A percentile compares a stretch with the other conserved stretches of the same genome.
Conservation (phyloP, 2,113 vertebrate species). For the Coptodon bakossiorum region DNA sequence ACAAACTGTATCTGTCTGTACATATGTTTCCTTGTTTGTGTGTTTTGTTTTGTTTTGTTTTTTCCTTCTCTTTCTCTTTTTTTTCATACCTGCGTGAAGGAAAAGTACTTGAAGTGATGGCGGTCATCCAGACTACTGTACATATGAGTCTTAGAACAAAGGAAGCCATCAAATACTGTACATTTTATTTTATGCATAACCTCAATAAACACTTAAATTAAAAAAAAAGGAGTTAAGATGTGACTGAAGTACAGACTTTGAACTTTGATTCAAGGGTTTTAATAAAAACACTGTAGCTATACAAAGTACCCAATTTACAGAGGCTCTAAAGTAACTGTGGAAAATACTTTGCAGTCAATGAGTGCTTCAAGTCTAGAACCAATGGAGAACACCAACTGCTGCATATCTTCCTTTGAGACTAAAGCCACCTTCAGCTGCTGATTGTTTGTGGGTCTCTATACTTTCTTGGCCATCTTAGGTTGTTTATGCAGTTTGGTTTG, state of each 20-base stretch:
- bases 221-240: not conserved
- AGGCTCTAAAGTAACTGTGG: not conserved
- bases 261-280: not conserved
- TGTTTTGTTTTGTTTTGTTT: not conserved
- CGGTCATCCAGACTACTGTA: not conserved
- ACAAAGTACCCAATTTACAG: not conserved
- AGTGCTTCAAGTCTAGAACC: not conserved
- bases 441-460: not conserved
- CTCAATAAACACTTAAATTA: no score
- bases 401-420: not conserved
- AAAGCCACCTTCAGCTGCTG: not conserved
- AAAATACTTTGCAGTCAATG: not conserved
- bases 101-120: not conserved
- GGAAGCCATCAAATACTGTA: no score
- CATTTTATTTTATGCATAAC: no score
- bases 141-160: no score
- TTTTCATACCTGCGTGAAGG: not conserved
- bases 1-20: not conserved
- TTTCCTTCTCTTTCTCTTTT: not conserved
- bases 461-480: not conserved
- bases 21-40: not conserved
- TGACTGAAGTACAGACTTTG: accelerated
- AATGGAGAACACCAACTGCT: not conserved
- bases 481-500: not conserved
- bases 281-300: not conserved